phyloP scores from a whole-genome alignment of 2,888 invertebrate genomes.

The Melipona bicolor region DNA sequence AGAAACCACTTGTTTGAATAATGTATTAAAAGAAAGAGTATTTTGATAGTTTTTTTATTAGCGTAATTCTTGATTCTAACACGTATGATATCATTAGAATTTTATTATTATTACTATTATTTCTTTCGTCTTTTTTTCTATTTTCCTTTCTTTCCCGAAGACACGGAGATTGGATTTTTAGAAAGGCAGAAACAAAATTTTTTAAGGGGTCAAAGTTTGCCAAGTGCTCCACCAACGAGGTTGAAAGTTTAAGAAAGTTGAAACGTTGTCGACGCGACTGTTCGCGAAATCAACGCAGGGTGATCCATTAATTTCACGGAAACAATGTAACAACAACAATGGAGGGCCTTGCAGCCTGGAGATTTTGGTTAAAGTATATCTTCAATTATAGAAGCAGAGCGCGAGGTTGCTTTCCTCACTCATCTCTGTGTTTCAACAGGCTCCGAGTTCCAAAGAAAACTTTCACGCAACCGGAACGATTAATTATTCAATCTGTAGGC shows the following conservation, averaged over 20 bases:
- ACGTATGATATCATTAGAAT: too few relatives aligned
- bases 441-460: constrained; percentile 5
- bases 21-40: too few relatives aligned
- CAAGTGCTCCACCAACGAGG: neutral
- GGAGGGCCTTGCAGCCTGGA: constrained; percentile 59
- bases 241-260: constrained; percentile 41
- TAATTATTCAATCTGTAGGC: constrained; percentile 29
- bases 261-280: constrained; percentile 8
- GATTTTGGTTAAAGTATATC: constrained; percentile 66
- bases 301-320: constrained; percentile 67
- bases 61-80: too few relatives aligned
- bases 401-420: constrained; percentile 40
- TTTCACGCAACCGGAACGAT: constrained; percentile 27
- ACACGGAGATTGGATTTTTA: neutral
- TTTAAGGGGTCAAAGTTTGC: neutral
- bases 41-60: too few relatives aligned
- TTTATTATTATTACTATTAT: neutral
- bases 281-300: constrained; percentile 44
- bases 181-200: neutral
- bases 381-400: constrained; percentile 51
- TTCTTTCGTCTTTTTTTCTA: neutral
- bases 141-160: too few relatives aligned
- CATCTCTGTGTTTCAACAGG: constrained; percentile 20
- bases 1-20: too few relatives aligned
- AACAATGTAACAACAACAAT: constrained; percentile 72